These are phyloP conservation scores for Aphelinus atriplicis DNA, from an alignment of 1,140 invertebrate species.

Conservation along the genomic window DNA sequence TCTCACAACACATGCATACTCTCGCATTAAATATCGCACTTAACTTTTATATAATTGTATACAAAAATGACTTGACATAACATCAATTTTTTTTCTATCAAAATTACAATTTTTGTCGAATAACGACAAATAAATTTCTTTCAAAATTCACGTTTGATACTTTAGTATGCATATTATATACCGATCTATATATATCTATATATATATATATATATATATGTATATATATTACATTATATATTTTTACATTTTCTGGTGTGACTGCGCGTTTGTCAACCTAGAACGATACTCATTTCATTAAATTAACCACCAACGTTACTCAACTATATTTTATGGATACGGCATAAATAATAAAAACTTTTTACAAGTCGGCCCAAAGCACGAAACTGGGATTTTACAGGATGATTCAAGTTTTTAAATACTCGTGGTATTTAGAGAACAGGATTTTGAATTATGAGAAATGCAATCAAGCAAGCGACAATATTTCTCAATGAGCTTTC, in stretches of 20 bases:
- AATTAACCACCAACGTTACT: slow-evolving; percentile 61
- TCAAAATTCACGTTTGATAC: slow-evolving; percentile 41
- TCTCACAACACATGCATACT: neutral
- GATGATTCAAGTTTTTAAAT: slow-evolving; percentile 57
- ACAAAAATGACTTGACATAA: slow-evolving; percentile 61
- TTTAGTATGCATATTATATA: slow-evolving; percentile 39
- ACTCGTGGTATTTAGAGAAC: slow-evolving; percentile 47
- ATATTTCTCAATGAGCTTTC: neutral
- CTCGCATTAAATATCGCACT: slow-evolving; percentile 58
- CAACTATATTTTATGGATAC: slow-evolving; percentile 50
- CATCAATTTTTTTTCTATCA: slow-evolving; percentile 57
- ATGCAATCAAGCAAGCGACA: slow-evolving; percentile 29
- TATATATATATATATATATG: no score
- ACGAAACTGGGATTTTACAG: slow-evolving; percentile 56
- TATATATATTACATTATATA: neutral
- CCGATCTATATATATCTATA: slow-evolving; percentile 20
- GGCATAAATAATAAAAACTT: slow-evolving; percentile 64
- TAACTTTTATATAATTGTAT: slow-evolving; percentile 50
- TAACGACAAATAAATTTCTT: slow-evolving; percentile 43
- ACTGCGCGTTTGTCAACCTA: slow-evolving; percentile 45
- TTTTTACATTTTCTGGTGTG: slow-evolving; percentile 63
- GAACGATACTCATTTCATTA: slow-evolving; percentile 59
- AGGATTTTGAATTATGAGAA: slow-evolving; percentile 29
- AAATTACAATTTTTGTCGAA: slow-evolving; percentile 54
- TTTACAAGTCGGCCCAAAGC: slow-evolving; percentile 59